Evolutionary conservation across 1,140 invertebrate species (phyloP), one percentile per base, ranked within the genome.

Genomic region (Drosophila ohnishii): DNA sequence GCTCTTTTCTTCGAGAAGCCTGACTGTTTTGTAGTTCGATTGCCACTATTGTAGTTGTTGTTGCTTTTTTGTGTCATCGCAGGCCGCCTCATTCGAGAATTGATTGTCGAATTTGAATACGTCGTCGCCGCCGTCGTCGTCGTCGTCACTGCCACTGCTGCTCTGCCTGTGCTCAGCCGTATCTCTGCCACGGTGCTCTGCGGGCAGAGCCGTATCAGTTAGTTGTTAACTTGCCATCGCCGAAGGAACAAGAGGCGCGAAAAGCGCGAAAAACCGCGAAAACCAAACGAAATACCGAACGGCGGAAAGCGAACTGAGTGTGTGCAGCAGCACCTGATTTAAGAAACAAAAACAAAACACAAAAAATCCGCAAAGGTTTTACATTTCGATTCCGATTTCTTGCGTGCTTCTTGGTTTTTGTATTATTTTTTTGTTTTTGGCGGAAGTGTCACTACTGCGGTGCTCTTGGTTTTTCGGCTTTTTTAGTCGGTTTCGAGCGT

Each of bases 81-180:
- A 85, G 81, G 81, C 81, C 67, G 76, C 72, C 37, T 28, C 77
- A 56, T 47, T 71, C 67, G 57, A 55, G 51, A 87, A 78, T 87
- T 80, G 84, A 88, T 89, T 88, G 84, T 88, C 84, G 77, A 88
- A 89, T 88, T 89, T 88, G 74, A 89, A 89, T 84, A 80, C 73
- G 76, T 55, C 66, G 44, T 50, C 78, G 51, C 55, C 76, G 74
- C 39, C 73, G 80, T 42, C 74, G 44, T 58, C 77, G 44, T 62
- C 78, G 53, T 62, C 77, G 65, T 55, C 63, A 67, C 44, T 58
- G 37, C 76, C 47, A 55, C 50, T 48, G 58, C 22, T 39, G 39
- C 65, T 69, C 65, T 14, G 48, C 35, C 19, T 9, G 22, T 32
- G 44, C 47, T 50, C 51, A 35, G 28, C 32, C 35, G 45, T 13